Base-by-base conservation (phyloP, 2,888 invertebrate species). In the Crocallis elinguaria region DNA sequence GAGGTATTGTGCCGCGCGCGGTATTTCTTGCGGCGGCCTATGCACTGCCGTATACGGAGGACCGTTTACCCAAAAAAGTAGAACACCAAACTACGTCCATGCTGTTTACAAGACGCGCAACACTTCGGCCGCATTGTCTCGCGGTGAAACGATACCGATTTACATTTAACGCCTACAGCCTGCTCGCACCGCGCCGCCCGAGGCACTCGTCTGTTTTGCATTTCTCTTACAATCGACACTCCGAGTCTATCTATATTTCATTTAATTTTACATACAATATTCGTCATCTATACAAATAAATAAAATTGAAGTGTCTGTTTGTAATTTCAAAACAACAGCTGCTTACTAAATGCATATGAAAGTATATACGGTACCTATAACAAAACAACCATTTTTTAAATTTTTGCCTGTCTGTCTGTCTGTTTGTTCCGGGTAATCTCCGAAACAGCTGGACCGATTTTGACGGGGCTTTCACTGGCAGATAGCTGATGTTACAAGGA, bases 1-100 rank as follows among this genome's bases (percentile, higher is more conserved):
- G 85, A 82, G 79, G 79, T 82, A 88, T 89, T 88, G 87, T 89
- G 77, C 78, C 71, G 77, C 72, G 75, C 66, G 79, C 69, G 82
- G 87, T 81, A 88, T 86, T 83, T 83, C 78, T 61, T 76, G 86
- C 88, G 88, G 87, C 84, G 68, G 73, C 84, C 86, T 89, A 82
- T 89, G 76, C 80, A 73, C 60, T 65, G 57, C 90, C 89, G 80
- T 86, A 83, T 90, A 89, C 73, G 91, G 88, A 72, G 70, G 73
- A 81, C 78, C 81, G 81, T 84, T 89, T 85, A 87, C 80, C 90
- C 88, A 90, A 91, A 91, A 90, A 90, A 90, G 91, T 88, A 86
- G 86, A 86, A 86, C 89, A 84, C 82, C 86, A 80, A 84, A 82
- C 85, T 82, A 77, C 79, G 82, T 77, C 81, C 69, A 73, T 67